Evolutionary conservation across 2,888 invertebrate species (phyloP).

Genomic region (Myopa tessellatipennis): DNA sequence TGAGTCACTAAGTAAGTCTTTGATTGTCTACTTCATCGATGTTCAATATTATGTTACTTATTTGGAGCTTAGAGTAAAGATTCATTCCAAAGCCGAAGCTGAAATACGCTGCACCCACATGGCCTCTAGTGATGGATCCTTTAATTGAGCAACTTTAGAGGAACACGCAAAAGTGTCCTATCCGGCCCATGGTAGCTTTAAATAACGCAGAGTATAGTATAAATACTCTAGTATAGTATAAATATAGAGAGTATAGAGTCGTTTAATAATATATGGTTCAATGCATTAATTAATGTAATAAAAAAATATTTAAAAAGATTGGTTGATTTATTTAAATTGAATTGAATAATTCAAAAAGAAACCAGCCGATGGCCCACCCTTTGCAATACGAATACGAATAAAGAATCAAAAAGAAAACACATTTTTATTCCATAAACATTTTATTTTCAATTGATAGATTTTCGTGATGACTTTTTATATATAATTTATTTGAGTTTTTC

Average conservation of each 20-base stretch:
- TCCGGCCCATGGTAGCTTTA: no score
- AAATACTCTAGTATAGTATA: no score
- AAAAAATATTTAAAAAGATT: not conserved
- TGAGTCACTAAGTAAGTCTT: not conserved
- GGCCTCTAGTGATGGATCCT: no score
- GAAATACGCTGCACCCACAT: no score
- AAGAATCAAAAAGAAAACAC: not conserved
- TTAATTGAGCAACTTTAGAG: no score
- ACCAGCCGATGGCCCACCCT: not conserved
- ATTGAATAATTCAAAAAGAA: not conserved
- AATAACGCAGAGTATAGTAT: no score
- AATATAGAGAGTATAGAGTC: no score
- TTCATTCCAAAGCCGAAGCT: not conserved
- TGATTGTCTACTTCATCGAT: not conserved
- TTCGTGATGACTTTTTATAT: constrained; percentile 13
- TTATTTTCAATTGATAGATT: constrained; percentile 29
- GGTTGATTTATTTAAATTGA: no score
- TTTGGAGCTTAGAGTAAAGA: not conserved
- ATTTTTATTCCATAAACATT: constrained; percentile 31
- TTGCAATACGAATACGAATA: not conserved
- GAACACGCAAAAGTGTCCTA: no score
- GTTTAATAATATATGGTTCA: not conserved
- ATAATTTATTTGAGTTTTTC: constrained; percentile 8
- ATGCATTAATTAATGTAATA: not conserved
- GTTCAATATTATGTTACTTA: not conserved